A percentile compares a stretch with the other conserved stretches of the same genome.
Evolutionary conservation across 1,140 invertebrate species (phyloP).

Genomic region (Drosophila serrata): DNA sequence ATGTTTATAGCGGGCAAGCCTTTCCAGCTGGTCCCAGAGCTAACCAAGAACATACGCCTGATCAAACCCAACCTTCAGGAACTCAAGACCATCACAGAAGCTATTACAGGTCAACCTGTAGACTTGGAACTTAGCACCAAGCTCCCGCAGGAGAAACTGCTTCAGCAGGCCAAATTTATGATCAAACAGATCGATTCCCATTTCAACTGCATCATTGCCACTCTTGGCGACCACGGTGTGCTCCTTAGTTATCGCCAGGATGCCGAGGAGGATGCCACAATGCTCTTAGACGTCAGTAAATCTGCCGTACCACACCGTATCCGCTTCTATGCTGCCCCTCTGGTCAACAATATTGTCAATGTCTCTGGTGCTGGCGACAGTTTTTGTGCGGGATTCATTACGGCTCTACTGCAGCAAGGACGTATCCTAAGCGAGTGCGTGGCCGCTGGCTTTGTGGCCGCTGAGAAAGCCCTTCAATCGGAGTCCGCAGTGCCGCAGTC

Average conservation of each 20-base stretch:
- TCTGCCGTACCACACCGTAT: conserved; percentile 23
- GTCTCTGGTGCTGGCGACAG: conserved; percentile 89
- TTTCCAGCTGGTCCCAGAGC: conserved; percentile 77
- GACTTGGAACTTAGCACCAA: conserved; percentile 18
- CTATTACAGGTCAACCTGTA: conserved; percentile 41
- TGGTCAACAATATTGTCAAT: conserved; percentile 86
- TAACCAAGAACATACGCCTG: conserved; percentile 86
- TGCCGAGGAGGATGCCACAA: conserved; percentile 54
- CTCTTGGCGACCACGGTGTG: conserved; percentile 87
- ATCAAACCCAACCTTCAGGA: conserved; percentile 91
- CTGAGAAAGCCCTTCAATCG: conserved; percentile 86
- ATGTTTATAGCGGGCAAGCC: conserved; percentile 87
- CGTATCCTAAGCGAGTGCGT: conserved; percentile 86
- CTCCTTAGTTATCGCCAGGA: conserved; percentile 81
- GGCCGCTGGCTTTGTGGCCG: conserved; percentile 86
- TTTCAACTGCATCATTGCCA: conserved; percentile 87
- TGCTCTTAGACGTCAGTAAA: conserved; percentile 34
- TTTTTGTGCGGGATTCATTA: conserved; percentile 88
- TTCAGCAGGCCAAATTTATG: conserved; percentile 48
- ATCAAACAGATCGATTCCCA: conserved; percentile 66
- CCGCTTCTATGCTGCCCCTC: conserved; percentile 85
- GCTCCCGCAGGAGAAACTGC: conserved; percentile 26
- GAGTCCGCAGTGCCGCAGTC: conserved; percentile 86
- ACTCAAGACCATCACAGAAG: conserved; percentile 87
- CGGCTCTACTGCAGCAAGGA: conserved; percentile 85